Evolutionary conservation across 2,113 vertebrate genomes (phyloP), one percentile per base, ranked within the genome.

Genomic region (Psittacula cyanocephala): DNA sequence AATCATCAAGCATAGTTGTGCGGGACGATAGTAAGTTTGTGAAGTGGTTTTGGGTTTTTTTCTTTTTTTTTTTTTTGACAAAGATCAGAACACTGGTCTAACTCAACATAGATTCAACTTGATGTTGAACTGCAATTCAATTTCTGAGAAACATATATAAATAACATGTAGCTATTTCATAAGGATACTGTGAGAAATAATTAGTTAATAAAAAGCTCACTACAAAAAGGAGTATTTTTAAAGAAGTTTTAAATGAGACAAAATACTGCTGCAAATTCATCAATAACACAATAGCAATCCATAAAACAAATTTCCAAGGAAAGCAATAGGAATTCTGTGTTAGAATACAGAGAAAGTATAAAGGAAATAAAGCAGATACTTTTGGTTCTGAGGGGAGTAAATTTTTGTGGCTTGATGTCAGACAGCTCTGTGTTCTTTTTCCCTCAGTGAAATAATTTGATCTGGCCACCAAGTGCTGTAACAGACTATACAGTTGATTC

Each of bases 311-410:
- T 39, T 72, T 76, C 39, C 35, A 52, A 81, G 20, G n/a, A 53
- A 93, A 87, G 17, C 37, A 44, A 59, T 9, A 59, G 13, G 65
- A 65, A 75, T 65, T 86, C 24, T 82, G 28, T 33, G 11, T 44
- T 76, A 77, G 23, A 78, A 78, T 49, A 25, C 41, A 75, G 39
- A 35, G 25, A 3, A 77, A 31, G 6, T 9, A 67, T 22, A 81
- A 80, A 91, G 62, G 2, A 68, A 92, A 70, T 7, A 0, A 78
- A 77, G 11, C 2, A 22, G 7, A 65, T 68, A 17, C 2, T 41
- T 71, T 39, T 11, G 33, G 22, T 6, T 33, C 35, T 62, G 15
- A 33, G 0, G 1, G 5, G 2, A 4, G 0, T n/a, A 24, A 33
- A 5, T 3, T 79, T 70, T 13, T 62, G 5, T 28, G 8, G 3